Evolutionary conservation across 2,797 vertebrate genomes (phyloP), one percentile per base, ranked within the genome.

Genomic region (Paratrypauchen microcephalus): DNA sequence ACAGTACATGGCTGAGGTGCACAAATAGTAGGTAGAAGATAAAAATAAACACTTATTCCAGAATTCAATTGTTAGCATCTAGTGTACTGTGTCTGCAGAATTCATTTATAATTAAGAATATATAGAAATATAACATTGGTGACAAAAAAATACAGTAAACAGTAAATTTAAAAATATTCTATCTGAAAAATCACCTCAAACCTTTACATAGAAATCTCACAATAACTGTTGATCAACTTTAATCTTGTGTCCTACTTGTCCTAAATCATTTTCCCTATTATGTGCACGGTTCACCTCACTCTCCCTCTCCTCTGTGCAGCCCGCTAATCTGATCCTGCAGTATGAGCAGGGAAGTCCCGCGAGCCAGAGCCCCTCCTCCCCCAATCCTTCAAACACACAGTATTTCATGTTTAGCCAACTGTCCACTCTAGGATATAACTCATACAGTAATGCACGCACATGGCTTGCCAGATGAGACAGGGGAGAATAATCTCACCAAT

Each of bases 321-420:
- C 65, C 1, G 73, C 60, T 75, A 66, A 72, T 77, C 65, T 87
- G 87, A 85, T 90, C 87, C 85, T 82, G 72, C 24, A 81, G 73
- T 84, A 83, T 82, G 80, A 82, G 69, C 21, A 78, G 79, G 83
- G 78, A 88, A 83, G 79, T 74, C 86, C 81, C 77, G 11, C 0
- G 68, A 86, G 85, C 75, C 78, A 83, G 73, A 82, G 28, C 11
- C 73, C 66, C 54, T 18, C 23, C 21, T 36, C 41, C 45, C 47
- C 30, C n/a, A 5, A 58, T 16, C 39, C 24, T 28, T 9, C 58
- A 41, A 60, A 70, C 73, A 80, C 61, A 64, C 56, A 52, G 50
- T 0, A 26, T 65, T 71, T 82, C n/a, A 74, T 61, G 66, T 73
- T 68, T 54, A 72, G 39, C 63, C 28, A n/a, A 50, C 55, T 56